Base-by-base conservation (phyloP, 53 echinoderm and acorn worm genomes). In the Apostichopus leukothele region DNA sequence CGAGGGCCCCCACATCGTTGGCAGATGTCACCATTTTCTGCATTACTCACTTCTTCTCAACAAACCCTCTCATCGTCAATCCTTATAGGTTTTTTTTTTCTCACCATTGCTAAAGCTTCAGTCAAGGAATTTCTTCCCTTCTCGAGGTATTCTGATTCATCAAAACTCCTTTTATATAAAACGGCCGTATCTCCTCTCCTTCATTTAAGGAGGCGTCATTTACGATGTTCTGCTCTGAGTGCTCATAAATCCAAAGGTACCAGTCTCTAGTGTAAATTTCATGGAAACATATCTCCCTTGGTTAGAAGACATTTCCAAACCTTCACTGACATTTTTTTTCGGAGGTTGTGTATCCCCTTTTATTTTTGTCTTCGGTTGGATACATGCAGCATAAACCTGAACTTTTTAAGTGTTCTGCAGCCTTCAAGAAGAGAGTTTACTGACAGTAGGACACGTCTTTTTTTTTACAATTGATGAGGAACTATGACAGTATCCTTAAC, bases 201-300 rank as follows among this genome's bases (percentile, higher is more conserved):
- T 63, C 63, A 63, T 63, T 63, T 63, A 13, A 63, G 63, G 63
- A 63, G 54, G 16, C 53, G 79, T 26, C 79, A 51, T 79, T 77
- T 77, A 77, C 78, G 78, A 77, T 23, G 51, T 53, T 27, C 79
- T 6, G 51, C 19, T 50, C 51, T 79, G 79, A 79, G 79, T 79
- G 79, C 79, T 51, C 79, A 79, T 79, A 79, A 79, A 79, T 79
- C 51, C 79, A 53, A 7, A 79, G 51, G 50, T 51, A 51, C 53
- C 51, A 79, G 79, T 79, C 53, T 79, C 79, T 79, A 50, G 79
- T 79, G 51, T 79, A 79, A 79, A 39, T 51, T 79, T 51, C 52
- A 51, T 53, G 51, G 51, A 79, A 79, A 79, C 79, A 79, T 79
- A 52, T 79, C 53, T 79, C 79, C 79, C 16, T 79, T 16, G 50